Percentiles rank a stretch among this genome's conserved stretches.
These are phyloP conservation scores for Emydura subglobosa DNA, from an alignment of 2,113 vertebrate genomes.

Conservation along the genomic window DNA sequence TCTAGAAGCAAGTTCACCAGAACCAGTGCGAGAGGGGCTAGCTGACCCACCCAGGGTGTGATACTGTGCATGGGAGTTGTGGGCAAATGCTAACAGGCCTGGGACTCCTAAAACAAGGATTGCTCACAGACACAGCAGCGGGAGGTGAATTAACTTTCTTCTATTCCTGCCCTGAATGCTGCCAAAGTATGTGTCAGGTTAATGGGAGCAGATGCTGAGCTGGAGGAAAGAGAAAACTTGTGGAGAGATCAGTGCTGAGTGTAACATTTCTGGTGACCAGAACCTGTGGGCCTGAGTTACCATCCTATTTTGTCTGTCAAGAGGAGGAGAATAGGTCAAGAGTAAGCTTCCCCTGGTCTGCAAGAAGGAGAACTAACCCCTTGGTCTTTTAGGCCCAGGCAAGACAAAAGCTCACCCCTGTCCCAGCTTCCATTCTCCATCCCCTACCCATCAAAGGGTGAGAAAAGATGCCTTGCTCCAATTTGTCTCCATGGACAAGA, in stretches of 20 bases:
- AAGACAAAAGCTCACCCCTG: not conserved
- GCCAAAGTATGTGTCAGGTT: not conserved
- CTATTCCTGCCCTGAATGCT: not conserved
- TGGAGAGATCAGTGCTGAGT: accelerated
- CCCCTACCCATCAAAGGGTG: not conserved
- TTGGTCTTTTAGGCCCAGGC: not conserved
- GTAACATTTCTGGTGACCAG: not conserved
- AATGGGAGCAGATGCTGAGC: not conserved
- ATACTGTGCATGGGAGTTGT: not conserved
- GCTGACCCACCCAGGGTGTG: not conserved
- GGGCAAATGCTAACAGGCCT: not conserved
- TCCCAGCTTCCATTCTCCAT: accelerated
- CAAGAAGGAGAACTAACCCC: not conserved
- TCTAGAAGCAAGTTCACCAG: not conserved
- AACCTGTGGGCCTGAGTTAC: not conserved
- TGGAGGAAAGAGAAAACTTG: not conserved
- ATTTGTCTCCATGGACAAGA: too few species aligned
- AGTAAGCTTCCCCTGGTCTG: not conserved
- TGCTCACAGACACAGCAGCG: not conserved
- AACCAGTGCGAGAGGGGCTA: not conserved
- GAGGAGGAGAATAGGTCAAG: not conserved
- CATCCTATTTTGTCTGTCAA: not conserved
- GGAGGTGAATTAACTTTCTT: not conserved
- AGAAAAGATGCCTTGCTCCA: not conserved
- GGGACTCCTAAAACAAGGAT: not conserved